Conservation (phyloP, 2,113 vertebrate species). For the Gymnobelideus leadbeateri region DNA sequence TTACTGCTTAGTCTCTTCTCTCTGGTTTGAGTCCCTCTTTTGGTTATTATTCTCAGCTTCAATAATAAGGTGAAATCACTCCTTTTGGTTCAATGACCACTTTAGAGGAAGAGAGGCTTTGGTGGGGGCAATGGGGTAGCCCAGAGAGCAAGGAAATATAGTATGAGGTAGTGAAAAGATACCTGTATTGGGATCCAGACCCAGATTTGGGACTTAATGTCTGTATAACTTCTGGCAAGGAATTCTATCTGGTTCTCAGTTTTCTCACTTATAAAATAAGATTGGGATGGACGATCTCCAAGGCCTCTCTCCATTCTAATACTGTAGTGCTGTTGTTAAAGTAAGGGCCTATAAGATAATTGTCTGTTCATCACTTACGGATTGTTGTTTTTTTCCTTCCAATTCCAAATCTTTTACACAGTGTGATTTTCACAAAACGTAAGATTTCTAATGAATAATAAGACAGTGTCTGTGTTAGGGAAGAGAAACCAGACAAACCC, state of each 20-base stretch:
- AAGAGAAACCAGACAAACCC: neutral
- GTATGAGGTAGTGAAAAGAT: neutral
- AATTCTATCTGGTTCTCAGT: neutral
- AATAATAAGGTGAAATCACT: constrained; percentile 49
- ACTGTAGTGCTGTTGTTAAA: constrained; percentile 24
- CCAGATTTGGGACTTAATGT: neutral
- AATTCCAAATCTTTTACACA: constrained; percentile 44
- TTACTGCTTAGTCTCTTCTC: neutral
- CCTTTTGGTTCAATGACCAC: constrained; percentile 59
- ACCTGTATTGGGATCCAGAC: neutral
- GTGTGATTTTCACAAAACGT: constrained; percentile 32
- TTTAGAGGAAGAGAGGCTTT: constrained; percentile 45
- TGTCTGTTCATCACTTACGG: constrained; percentile 32
- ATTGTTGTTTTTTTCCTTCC: constrained; percentile 57
- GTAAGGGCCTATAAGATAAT: constrained; percentile 48
- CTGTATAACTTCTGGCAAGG: neutral
- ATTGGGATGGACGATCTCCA: neutral
- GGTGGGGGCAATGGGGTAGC: neutral
- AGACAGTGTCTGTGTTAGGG: neutral
- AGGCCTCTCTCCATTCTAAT: neutral
- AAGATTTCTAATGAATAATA: neutral
- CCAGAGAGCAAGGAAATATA: neutral
- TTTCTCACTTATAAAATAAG: neutral
- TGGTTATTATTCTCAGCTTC: constrained; percentile 58
- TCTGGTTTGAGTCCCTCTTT: constrained; percentile 30